Evolutionary conservation across 2,113 vertebrate species (phyloP).

Genomic region (Chauna torquata): DNA sequence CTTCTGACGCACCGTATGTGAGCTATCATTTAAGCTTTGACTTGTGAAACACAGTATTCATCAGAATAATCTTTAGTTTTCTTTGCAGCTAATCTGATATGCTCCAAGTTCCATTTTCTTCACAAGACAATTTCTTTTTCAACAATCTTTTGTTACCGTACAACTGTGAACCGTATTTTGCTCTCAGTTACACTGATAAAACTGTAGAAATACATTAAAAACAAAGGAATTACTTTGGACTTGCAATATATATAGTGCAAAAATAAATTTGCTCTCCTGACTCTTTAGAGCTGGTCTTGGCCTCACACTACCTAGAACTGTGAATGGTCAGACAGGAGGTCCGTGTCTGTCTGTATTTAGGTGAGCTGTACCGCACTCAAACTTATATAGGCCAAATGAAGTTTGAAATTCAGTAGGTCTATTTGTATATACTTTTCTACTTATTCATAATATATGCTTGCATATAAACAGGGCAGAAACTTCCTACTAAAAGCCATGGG

Average conservation of each 20-base stretch:
- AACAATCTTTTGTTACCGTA: not conserved
- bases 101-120: not conserved
- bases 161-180: not conserved
- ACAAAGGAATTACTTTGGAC: not conserved
- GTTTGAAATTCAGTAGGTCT: not conserved
- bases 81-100: not conserved
- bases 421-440: not conserved
- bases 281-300: not conserved
- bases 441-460: not conserved
- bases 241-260: not conserved
- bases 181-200: not conserved
- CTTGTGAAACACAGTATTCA: not conserved
- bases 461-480: not conserved
- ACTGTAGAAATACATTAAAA: not conserved
- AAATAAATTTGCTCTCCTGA: slow-evolving; percentile 2
- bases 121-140: not conserved
- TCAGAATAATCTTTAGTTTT: not conserved
- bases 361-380: not conserved
- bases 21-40: not conserved
- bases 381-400: not conserved
- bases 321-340: not conserved
- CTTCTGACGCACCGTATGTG: not conserved
- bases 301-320: not conserved
- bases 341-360: not conserved
- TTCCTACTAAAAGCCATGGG: not conserved